Conservation (phyloP, 2,113 vertebrate genomes). For the Eurypyga helias region DNA sequence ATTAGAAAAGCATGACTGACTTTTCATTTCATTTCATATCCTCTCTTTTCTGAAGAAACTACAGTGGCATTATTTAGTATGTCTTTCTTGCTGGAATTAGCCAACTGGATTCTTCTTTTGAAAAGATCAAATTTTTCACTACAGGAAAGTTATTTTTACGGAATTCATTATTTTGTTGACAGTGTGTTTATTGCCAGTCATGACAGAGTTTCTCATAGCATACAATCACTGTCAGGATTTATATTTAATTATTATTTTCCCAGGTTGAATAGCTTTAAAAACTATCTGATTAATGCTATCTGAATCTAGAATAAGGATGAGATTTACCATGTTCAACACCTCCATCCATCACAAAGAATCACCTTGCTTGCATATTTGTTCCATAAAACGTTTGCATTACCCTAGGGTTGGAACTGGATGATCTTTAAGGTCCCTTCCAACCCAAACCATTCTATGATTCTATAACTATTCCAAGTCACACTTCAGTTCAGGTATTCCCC, state of each 20-base stretch:
- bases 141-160: background rate
- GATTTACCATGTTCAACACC: background rate
- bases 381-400: background rate
- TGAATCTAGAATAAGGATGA: background rate
- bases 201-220: background rate
- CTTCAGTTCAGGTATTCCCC: background rate
- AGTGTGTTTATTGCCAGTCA: background rate
- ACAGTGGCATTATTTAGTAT: background rate
- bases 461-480: background rate
- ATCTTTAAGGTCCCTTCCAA: too few species aligned
- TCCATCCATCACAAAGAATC: background rate
- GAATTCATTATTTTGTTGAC: background rate
- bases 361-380: background rate
- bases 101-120: background rate
- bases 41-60: background rate
- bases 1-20: slow-evolving; percentile 1
- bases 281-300: background rate
- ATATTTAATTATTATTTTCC: background rate
- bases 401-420: too few species aligned
- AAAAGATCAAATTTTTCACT: background rate
- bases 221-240: background rate
- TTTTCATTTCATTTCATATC: background rate
- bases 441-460: too few species aligned
- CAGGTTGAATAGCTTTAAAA: background rate
- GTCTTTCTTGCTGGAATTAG: background rate